Percentiles rank a stretch among this genome's conserved stretches.
Evolutionary conservation across 1,140 invertebrate species (phyloP).

Genomic region (Cydia splendana): DNA sequence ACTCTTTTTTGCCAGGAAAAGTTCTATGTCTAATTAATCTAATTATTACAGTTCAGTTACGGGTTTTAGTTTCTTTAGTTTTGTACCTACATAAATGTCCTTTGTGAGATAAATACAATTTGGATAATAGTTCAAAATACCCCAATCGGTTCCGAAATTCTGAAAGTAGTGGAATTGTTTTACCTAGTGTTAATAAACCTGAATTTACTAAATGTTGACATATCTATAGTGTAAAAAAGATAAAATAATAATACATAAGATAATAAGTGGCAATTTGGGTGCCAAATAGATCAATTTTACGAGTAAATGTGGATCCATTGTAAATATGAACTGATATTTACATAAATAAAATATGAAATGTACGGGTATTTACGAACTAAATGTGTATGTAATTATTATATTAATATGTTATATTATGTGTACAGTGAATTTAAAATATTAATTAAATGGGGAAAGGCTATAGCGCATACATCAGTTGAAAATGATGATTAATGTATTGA

Average conservation of each 20-base stretch:
- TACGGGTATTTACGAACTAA: constrained; percentile 18
- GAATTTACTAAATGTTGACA: constrained; percentile 38
- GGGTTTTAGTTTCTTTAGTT: no score
- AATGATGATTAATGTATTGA: neutral
- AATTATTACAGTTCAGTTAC: no score
- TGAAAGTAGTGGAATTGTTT: neutral
- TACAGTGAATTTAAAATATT: constrained; percentile 12
- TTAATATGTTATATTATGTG: neutral
- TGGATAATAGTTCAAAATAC: no score
- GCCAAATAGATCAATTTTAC: constrained; percentile 35
- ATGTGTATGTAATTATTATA: constrained; percentile 7
- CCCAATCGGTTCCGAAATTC: no score
- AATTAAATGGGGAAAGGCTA: constrained; percentile 22
- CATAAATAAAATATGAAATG: neutral
- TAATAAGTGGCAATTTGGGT: constrained; percentile 23
- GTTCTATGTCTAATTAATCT: no score
- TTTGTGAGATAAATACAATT: no score
- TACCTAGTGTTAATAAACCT: neutral
- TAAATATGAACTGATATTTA: constrained; percentile 33
- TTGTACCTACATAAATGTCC: no score
- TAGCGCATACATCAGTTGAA: constrained; percentile 14
- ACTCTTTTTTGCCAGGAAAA: no score
- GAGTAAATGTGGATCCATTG: constrained; percentile 32
- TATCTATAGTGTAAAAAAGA: constrained; percentile 33
- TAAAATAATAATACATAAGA: constrained; percentile 1